Percentiles rank a stretch among this genome's conserved stretches.
Evolutionary conservation across 92 coral and sea anemone genomes (phyloP).

Genomic region (Palythoa heliodiscus): DNA sequence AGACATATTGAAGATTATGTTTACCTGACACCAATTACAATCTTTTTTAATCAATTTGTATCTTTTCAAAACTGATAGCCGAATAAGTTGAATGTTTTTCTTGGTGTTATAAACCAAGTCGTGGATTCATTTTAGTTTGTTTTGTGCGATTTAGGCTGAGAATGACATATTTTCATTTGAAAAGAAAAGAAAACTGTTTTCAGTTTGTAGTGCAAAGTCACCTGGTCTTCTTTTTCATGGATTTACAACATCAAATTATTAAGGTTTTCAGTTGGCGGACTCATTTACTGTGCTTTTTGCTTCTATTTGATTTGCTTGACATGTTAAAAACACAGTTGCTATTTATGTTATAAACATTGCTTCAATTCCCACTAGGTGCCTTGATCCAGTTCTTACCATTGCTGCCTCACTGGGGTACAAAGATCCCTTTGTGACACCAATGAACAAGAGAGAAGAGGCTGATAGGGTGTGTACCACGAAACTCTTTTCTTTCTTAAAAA

Average conservation of each 20-base stretch:
- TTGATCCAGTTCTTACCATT: conserved; percentile 92
- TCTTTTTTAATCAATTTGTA: neutral
- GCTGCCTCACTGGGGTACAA: conserved; percentile 88
- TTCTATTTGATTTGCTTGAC: neutral
- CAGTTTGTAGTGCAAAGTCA: too few species aligned
- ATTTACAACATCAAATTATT: too few species aligned
- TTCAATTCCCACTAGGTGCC: conserved; percentile 53
- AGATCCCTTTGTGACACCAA: conserved; percentile 91
- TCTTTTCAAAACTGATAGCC: too few species aligned
- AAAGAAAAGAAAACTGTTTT: too few species aligned
- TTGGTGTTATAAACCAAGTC: too few species aligned
- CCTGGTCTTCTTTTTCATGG: too few species aligned
- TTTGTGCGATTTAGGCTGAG: too few species aligned
- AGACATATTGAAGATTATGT: neutral
- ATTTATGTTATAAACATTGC: neutral
- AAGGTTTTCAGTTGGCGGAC: neutral
- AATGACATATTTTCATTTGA: too few species aligned
- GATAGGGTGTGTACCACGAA: conserved; percentile 62
- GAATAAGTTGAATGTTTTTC: too few species aligned
- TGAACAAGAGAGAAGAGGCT: conserved; percentile 83
- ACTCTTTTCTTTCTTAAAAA: neutral
- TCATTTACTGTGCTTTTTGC: neutral
- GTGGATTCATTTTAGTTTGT: too few species aligned
- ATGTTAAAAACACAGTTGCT: too few species aligned
- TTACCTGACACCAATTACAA: neutral